Evolutionary conservation across 1,140 invertebrate genomes (phyloP).

Genomic region (Drosophila sp.): DNA sequence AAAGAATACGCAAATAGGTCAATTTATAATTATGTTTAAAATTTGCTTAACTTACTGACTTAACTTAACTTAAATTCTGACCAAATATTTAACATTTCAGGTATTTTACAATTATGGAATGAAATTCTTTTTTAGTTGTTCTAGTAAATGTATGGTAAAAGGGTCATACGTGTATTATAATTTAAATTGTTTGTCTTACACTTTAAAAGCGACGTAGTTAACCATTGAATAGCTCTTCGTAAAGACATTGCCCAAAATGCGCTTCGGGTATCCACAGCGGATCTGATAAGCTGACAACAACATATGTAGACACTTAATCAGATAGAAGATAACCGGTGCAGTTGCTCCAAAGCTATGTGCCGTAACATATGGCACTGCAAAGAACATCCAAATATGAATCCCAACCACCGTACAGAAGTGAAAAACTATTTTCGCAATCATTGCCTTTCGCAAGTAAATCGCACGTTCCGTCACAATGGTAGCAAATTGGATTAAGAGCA

Average conservation of each 20-base stretch:
- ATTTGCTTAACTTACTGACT: no score
- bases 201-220: constrained; percentile 96
- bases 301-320: constrained; percentile 97
- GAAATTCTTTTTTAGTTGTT: no score
- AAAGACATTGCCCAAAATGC: constrained; percentile 97
- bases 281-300: constrained; percentile 97
- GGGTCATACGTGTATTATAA: no score
- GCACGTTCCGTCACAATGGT: constrained; percentile 97
- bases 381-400: constrained; percentile 99
- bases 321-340: constrained; percentile 97
- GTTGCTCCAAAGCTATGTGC: constrained; percentile 94
- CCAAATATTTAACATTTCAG: no score
- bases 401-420: constrained; percentile 95
- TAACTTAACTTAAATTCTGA: no score
- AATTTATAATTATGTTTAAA: no score
- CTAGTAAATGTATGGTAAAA: no score
- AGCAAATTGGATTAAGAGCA: constrained; percentile 96
- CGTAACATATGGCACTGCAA: constrained; percentile 95
- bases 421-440: constrained; percentile 96
- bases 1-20: no score
- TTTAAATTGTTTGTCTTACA: constrained; percentile 86
- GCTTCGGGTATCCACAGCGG: constrained; percentile 95
- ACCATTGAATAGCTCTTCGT: constrained; percentile 96
- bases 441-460: constrained; percentile 96
- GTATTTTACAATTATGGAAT: no score